Evolutionary conservation across 2,113 vertebrate genomes (phyloP), one percentile per base, ranked within the genome.

Genomic region (Uria aalge): DNA sequence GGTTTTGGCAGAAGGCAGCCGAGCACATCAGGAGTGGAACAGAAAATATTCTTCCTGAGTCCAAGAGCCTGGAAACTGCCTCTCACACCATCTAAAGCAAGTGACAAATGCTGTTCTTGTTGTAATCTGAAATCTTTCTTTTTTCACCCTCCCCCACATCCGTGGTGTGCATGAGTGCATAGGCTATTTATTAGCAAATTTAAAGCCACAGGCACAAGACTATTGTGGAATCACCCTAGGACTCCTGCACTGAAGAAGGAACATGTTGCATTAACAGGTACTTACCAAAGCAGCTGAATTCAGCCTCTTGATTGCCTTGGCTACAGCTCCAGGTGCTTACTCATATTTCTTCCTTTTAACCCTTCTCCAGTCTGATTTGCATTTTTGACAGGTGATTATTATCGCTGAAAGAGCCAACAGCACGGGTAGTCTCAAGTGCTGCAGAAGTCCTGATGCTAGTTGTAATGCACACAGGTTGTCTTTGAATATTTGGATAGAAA

Each of bases 351-450:
- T 53, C 23, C 27, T 92, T 88, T 94, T 96, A 90, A 94, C 62
- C 76, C 79, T 81, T 90, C 67, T 89, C 27, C 41, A 48, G 48
- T 68, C 62, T 92, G 77, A 92, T 91, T 55, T 91, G 80, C 57
- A 15, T 92, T 92, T 94, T 82, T 94, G 95, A 85, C 92, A 92
- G 94, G 79, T 12, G 36, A 60, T 94, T 60, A 80, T 94, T 93
- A 88, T 59, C 17, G 5, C 48, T 81, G 40, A 36, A 75, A 72
- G 55, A 88, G 60, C 60, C 89, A 94, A 72, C 90, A 91, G 83
- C 68, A 91, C 47, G n/a, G 23, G 20, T 86, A 71, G 68, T 75
- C 60, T 91, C 59, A 47, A 71, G 52, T 34, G 59, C 52, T 71
- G 32, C 43, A 12, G 32, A 72, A 91, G 67, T 83, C 71, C 29